Conservation (phyloP, 2,113 vertebrate genomes). For the Neolamprologus fasciatus region DNA sequence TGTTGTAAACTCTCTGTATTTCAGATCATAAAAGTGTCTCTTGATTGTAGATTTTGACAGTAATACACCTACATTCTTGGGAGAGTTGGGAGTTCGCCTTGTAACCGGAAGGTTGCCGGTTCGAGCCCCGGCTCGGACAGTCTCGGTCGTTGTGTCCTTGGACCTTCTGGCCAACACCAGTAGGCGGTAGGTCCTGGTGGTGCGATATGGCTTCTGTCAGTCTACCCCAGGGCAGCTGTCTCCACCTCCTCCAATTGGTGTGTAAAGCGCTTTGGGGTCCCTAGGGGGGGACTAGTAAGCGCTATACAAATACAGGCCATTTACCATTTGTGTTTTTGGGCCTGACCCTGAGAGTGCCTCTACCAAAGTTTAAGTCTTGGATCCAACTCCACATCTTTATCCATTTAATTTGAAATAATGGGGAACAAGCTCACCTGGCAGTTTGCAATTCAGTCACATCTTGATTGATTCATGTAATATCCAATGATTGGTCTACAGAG, state of each 20-base stretch:
- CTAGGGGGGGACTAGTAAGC: too few species aligned
- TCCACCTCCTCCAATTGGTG: too few species aligned
- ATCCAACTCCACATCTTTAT: not conserved
- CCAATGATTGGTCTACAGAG: not conserved
- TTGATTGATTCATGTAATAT: not conserved
- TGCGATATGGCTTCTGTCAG: too few species aligned
- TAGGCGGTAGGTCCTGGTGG: too few species aligned
- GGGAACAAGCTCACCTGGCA: not conserved
- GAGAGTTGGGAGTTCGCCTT: accelerated
- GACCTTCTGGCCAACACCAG: too few species aligned
- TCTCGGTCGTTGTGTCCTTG: too few species aligned
- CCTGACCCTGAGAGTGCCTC: not conserved
- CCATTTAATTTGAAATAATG: not conserved
- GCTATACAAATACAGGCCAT: too few species aligned
- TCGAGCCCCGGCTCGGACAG: too few species aligned
- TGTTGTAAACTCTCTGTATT: not conserved
- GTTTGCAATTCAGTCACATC: not conserved
- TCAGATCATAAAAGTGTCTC: not conserved
- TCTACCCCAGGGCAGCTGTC: accelerated
- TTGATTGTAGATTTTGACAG: not conserved
- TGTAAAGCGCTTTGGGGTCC: too few species aligned
- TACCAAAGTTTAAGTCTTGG: not conserved
- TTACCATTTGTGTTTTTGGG: not conserved
- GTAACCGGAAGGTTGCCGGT: too few species aligned
- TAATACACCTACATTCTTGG: not conserved